A percentile compares a stretch with the other conserved stretches of the same genome.
phyloP scores from a whole-genome alignment of 2,888 invertebrate genomes.

The Perdita meconis region DNA sequence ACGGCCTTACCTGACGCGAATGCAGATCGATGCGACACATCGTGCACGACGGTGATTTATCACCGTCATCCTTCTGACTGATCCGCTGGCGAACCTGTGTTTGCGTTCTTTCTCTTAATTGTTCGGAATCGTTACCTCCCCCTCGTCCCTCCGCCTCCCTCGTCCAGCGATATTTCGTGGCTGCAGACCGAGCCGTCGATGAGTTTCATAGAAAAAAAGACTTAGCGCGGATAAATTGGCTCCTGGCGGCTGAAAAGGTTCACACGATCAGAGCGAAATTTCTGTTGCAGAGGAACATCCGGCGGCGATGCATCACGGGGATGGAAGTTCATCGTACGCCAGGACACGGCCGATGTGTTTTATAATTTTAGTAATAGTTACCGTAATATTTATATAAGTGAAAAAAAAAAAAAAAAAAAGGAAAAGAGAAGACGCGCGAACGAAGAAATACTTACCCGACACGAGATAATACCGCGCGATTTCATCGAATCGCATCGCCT shows the following conservation, averaged over 20 bases:
- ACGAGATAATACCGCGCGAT: conserved; percentile 41
- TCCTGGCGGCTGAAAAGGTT: neutral
- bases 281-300: conserved; percentile 91
- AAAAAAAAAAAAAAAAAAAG: neutral
- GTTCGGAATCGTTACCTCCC: conserved; percentile 24
- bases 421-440: neutral
- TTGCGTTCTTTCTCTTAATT: conserved; percentile 57
- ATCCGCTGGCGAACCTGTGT: conserved; percentile 59
- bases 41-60: conserved; percentile 63
- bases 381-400: conserved; percentile 77
- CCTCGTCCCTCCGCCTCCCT: no score
- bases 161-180: neutral
- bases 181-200: neutral
- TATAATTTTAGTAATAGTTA: conserved; percentile 76
- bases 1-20: conserved; percentile 46
- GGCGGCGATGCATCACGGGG: conserved; percentile 93
- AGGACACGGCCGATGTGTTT: conserved; percentile 72
- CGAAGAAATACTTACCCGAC: conserved; percentile 36
- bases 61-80: conserved; percentile 64
- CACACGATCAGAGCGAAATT: conserved; percentile 33
- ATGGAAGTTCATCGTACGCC: conserved; percentile 84
- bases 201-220: neutral
- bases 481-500: conserved; percentile 45
- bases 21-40: conserved; percentile 49
- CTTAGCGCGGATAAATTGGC: neutral